Conservation (phyloP, 2,113 vertebrate genomes). For the Pontoporia blainvillei region DNA sequence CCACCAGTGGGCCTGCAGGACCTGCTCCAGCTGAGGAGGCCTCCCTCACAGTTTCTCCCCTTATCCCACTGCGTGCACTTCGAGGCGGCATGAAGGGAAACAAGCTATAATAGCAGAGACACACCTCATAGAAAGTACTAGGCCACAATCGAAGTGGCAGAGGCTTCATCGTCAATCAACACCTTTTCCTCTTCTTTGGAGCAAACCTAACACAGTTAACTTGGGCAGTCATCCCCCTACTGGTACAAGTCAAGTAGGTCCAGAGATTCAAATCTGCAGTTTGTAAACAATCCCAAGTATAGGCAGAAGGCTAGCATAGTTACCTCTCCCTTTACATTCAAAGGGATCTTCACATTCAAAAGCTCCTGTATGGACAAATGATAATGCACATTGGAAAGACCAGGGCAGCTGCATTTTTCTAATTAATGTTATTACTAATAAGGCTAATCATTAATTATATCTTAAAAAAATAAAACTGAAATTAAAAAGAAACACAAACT, state of each 20-base stretch:
- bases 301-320: conserved; percentile 70
- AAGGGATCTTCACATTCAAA: conserved; percentile 73
- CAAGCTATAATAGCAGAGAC: conserved; percentile 79
- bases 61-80: conserved; percentile 79
- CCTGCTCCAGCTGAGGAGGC: conserved; percentile 77
- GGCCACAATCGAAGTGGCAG: conserved; percentile 85
- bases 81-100: conserved; percentile 76
- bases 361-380: conserved; percentile 64
- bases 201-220: conserved; percentile 44
- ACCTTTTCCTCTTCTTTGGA: conserved; percentile 70
- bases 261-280: conserved; percentile 75
- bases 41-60: conserved; percentile 40
- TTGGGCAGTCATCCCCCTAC: conserved; percentile 50
- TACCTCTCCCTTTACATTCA: conserved; percentile 81
- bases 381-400: conserved; percentile 74
- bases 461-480: not conserved
- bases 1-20: conserved; percentile 78
- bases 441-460: conserved; percentile 29
- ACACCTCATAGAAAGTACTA: conserved; percentile 72
- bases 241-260: conserved; percentile 82
- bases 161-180: conserved; percentile 84
- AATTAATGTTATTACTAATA: conserved; percentile 67
- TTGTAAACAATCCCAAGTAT: conserved; percentile 78
- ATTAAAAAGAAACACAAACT: not conserved
- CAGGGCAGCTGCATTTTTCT: conserved; percentile 72